These are phyloP conservation scores for Naja naja DNA, from an alignment of 2,113 vertebrate genomes.

Conservation along the genomic window DNA sequence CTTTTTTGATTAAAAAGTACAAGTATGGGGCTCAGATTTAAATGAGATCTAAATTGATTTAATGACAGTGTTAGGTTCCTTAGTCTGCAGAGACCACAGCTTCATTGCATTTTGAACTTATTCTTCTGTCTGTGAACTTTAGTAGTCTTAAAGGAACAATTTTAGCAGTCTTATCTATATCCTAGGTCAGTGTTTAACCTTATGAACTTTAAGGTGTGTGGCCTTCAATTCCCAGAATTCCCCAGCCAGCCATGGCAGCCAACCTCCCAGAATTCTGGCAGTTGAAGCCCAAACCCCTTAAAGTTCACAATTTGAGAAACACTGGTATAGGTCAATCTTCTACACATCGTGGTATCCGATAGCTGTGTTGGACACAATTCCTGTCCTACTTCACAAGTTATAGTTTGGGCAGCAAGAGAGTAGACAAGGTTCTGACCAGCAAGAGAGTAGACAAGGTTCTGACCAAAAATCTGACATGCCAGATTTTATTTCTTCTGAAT, in stretches of 20 bases:
- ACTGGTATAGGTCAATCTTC: background rate
- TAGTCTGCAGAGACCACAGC: too few species aligned
- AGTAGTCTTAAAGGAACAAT: background rate
- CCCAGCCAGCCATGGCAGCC: background rate
- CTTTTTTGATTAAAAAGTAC: background rate
- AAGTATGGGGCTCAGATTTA: background rate
- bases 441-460: background rate
- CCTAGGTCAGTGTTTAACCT: background rate
- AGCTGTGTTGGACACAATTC: background rate
- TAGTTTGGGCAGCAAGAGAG: background rate
- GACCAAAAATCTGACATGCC: too few species aligned
- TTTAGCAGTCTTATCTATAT: background rate
- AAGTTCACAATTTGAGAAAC: background rate
- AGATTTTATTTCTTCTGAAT: background rate
- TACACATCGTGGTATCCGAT: background rate
- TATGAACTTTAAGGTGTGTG: background rate
- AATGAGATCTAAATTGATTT: background rate
- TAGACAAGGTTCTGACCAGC: background rate
- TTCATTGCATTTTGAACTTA: background rate
- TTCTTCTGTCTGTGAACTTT: background rate
- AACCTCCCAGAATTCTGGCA: background rate
- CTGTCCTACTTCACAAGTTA: background rate
- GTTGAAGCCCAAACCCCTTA: background rate
- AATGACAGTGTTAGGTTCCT: background rate
- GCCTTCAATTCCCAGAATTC: background rate